A percentile compares a stretch with the other conserved stretches of the same genome.
Conservation (phyloP, 2,888 invertebrate genomes). For the Phania funesta region DNA sequence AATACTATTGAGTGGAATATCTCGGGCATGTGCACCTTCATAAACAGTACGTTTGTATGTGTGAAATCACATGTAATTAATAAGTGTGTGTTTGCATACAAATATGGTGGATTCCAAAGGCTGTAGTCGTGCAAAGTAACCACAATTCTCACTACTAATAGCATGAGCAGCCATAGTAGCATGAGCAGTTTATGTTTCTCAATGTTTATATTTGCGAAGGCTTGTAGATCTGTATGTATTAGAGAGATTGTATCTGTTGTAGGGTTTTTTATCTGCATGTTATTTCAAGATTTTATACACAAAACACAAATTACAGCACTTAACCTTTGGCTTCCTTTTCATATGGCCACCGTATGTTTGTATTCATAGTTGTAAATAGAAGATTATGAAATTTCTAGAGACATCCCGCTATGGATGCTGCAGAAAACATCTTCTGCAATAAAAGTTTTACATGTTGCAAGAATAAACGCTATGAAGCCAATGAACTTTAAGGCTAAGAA, state of each 20-base stretch:
- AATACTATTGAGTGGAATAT: constrained; percentile 4
- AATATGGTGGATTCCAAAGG: no score
- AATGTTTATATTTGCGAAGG: background rate
- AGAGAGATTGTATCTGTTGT: constrained; percentile 12
- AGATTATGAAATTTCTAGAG: constrained; percentile 18
- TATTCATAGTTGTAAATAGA: constrained; percentile 26
- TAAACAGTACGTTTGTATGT: background rate
- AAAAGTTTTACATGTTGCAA: background rate
- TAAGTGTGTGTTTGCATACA: background rate
- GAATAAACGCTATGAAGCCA: constrained; percentile 11
- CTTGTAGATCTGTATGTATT: background rate
- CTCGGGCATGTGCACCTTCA: background rate
- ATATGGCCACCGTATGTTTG: constrained; percentile 22
- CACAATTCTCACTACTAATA: background rate
- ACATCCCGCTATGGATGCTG: background rate
- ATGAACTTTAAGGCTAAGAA: constrained; percentile 37
- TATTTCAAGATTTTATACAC: constrained; percentile 23
- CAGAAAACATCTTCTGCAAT: background rate
- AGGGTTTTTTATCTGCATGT: constrained; percentile 20
- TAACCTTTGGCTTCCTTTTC: constrained; percentile 58
- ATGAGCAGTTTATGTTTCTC: background rate
- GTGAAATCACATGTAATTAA: background rate
- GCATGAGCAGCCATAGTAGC: background rate
- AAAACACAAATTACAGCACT: constrained; percentile 59
- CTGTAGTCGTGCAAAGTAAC: background rate